These are phyloP conservation scores for Cecropterus lyciades DNA, from an alignment of 1,140 invertebrate species.

Conservation along the genomic window DNA sequence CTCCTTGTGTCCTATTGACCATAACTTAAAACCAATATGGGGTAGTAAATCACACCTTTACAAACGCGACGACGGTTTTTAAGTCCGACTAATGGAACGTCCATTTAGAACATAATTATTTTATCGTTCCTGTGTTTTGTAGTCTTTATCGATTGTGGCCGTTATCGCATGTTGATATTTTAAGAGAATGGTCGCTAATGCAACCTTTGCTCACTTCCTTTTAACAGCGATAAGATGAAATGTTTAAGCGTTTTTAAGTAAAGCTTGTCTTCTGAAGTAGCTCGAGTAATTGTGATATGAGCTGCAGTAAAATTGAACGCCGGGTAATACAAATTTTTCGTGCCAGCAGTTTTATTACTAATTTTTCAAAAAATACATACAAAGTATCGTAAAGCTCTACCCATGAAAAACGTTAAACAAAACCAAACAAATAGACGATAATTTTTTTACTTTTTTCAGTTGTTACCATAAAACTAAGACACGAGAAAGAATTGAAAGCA, in stretches of 20 bases:
- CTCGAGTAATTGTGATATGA: constrained; percentile 32
- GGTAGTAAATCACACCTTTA: constrained; percentile 57
- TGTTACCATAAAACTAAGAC: constrained; percentile 11
- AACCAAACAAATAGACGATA: neutral
- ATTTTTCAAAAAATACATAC: too few relatives aligned
- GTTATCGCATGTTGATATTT: constrained; percentile 38
- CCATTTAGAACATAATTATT: constrained; percentile 41
- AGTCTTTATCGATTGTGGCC: constrained; percentile 33
- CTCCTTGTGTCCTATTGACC: constrained; percentile 50
- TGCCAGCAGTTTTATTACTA: too few relatives aligned
- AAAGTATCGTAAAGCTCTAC: too few relatives aligned
- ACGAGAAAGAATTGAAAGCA: constrained; percentile 3
- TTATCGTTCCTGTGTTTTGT: constrained; percentile 41
- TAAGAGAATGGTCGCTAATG: constrained; percentile 42
- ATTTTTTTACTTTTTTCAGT: constrained; percentile 19
- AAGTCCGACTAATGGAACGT: constrained; percentile 39
- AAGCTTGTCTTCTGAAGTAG: constrained; percentile 26
- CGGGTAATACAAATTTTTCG: neutral
- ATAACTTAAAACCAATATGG: constrained; percentile 62
- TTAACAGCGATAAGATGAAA: constrained; percentile 33
- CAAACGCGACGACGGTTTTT: constrained; percentile 46
- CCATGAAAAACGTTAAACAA: neutral
- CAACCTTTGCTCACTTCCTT: constrained; percentile 40
- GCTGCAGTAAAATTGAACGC: neutral
- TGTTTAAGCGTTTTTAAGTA: constrained; percentile 27